These are phyloP conservation scores for Dinoponera quadriceps DNA, from an alignment of 1,140 invertebrate genomes.

Conservation along the genomic window DNA sequence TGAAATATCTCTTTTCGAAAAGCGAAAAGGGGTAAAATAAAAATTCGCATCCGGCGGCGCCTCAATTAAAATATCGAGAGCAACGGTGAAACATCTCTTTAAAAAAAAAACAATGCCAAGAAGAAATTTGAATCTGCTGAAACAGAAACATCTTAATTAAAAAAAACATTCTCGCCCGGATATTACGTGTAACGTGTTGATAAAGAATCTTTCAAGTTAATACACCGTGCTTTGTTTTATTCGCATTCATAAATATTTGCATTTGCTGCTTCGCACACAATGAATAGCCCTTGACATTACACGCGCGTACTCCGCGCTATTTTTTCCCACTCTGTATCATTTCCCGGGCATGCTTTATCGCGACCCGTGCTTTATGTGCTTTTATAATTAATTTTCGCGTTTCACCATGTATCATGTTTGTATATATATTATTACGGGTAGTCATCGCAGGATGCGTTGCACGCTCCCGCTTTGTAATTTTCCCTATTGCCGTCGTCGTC, in stretches of 20 bases:
- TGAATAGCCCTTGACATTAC: background rate
- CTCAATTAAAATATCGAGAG: too few relatives aligned
- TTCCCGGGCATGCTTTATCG: background rate
- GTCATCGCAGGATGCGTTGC: too few relatives aligned
- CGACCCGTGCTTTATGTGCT: background rate
- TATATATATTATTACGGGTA: background rate
- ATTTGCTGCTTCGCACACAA: background rate
- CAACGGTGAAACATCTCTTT: too few relatives aligned
- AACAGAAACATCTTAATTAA: background rate
- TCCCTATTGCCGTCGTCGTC: too few relatives aligned
- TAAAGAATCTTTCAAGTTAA: background rate
- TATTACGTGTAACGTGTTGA: background rate
- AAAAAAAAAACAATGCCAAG: too few relatives aligned
- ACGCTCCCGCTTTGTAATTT: too few relatives aligned
- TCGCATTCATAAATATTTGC: background rate
- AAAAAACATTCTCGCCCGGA: background rate
- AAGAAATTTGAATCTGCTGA: background rate
- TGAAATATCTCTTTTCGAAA: background rate
- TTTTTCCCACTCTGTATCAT: background rate
- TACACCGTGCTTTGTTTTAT: background rate
- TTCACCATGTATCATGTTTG: slow-evolving; percentile 8
- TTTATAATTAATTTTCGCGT: slow-evolving; percentile 6
- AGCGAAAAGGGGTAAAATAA: too few relatives aligned
- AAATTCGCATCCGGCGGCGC: too few relatives aligned
- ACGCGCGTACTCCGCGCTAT: background rate